Conservation (phyloP, 2,797 vertebrate species). For the Macropus fuliginosus region DNA sequence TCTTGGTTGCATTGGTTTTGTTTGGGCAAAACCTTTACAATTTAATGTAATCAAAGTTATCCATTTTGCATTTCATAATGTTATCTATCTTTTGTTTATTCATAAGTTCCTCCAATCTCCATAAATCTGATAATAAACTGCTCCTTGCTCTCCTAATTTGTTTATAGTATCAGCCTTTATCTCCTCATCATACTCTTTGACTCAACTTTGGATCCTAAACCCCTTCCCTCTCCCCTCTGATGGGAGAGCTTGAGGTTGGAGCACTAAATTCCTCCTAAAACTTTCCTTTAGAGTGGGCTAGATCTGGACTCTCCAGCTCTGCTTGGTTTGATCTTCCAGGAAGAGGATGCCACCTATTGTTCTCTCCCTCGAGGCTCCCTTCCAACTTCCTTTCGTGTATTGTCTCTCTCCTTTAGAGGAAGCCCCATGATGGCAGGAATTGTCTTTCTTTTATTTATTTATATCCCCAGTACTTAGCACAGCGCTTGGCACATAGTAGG, state of each 20-base stretch:
- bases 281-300: background rate
- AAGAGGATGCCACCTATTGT: background rate
- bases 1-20: no score
- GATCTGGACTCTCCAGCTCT: background rate
- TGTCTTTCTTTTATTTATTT: background rate
- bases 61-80: no score
- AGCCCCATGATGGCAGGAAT: background rate
- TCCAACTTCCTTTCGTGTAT: background rate
- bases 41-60: no score
- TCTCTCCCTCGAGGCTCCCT: background rate
- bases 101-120: no score
- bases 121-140: no score
- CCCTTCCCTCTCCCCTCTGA: background rate
- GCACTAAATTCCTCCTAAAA: background rate
- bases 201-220: background rate
- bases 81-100: no score
- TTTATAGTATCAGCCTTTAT: background rate
- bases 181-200: background rate
- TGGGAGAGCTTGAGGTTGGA: background rate
- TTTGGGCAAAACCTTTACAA: no score
- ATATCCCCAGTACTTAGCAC: background rate
- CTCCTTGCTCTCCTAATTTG: no score
- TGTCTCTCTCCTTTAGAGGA: background rate
- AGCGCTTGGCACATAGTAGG: background rate
- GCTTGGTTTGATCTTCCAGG: background rate